These are phyloP conservation scores for Acrobasis repandana DNA, from an alignment of 2,888 invertebrate genomes.

Conservation along the genomic window DNA sequence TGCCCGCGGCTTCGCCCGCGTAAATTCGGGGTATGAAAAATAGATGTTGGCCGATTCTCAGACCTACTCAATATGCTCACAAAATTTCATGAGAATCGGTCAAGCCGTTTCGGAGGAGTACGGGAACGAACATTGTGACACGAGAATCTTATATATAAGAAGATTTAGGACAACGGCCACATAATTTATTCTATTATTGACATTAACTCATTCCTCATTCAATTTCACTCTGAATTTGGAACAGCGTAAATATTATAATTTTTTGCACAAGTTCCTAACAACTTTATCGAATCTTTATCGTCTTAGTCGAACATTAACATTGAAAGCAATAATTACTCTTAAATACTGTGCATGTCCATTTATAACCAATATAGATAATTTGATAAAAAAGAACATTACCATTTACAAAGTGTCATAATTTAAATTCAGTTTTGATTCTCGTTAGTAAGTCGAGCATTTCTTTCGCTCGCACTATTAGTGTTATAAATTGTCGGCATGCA, in stretches of 20 bases:
- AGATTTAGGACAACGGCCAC: not conserved
- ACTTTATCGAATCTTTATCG: no score
- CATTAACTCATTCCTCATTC: not conserved
- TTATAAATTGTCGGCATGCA: constrained; percentile 32
- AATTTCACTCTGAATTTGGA: not conserved
- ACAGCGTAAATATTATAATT: not conserved
- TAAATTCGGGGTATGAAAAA: no score
- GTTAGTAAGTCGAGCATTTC: constrained; percentile 23
- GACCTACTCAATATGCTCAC: no score
- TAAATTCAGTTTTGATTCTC: constrained; percentile 10
- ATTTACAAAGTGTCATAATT: constrained; percentile 19
- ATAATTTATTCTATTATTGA: not conserved
- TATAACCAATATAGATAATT: constrained; percentile 8
- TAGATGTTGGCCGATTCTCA: no score
- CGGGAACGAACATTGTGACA: no score
- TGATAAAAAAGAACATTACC: constrained; percentile 20
- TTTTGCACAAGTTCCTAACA: not conserved
- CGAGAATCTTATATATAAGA: no score
- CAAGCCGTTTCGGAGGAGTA: no score
- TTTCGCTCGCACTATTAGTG: constrained; percentile 23
- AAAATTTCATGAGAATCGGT: no score
- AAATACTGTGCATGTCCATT: not conserved
- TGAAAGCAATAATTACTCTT: constrained; percentile 1
- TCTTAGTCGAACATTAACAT: constrained; percentile 5
- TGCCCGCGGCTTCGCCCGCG: no score